Conservation (phyloP, 2,797 vertebrate species). For the Acridotheres tristis region DNA sequence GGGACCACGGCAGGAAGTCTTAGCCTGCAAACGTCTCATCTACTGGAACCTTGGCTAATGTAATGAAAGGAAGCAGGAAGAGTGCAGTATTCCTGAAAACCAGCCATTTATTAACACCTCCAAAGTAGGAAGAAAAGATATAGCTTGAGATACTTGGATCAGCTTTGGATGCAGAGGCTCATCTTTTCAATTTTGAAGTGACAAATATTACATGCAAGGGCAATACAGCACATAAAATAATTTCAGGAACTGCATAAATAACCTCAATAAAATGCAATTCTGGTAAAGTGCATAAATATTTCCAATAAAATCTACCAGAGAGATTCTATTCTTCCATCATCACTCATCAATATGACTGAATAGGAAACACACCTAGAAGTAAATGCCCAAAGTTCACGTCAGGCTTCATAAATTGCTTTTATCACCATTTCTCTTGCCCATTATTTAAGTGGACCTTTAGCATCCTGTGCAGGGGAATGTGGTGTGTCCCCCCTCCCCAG, state of each 20-base stretch:
- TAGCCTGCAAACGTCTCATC: slow-evolving; percentile 76
- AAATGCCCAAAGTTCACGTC: background rate
- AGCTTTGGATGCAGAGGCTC: background rate
- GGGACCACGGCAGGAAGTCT: slow-evolving; percentile 78
- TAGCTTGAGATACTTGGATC: background rate
- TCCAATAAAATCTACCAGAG: background rate
- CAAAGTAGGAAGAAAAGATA: slow-evolving; percentile 8
- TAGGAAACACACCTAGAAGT: background rate
- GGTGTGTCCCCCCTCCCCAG: background rate
- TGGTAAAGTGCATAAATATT: background rate
- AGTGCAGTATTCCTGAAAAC: slow-evolving; percentile 63
- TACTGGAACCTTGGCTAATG: slow-evolving; percentile 62
- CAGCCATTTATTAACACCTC: slow-evolving; percentile 59
- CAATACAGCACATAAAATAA: background rate
- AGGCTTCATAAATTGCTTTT: background rate
- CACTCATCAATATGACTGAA: background rate
- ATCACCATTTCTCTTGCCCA: background rate
- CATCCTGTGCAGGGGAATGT: background rate
- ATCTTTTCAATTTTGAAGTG: background rate
- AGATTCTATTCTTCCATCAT: background rate
- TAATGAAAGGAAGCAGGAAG: slow-evolving; percentile 78
- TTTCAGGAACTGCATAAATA: background rate
- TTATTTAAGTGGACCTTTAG: background rate
- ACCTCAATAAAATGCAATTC: background rate
- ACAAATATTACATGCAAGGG: background rate